phyloP scores from a whole-genome alignment of 2,888 invertebrate genomes.

The Eugnorisma glareosa region DNA sequence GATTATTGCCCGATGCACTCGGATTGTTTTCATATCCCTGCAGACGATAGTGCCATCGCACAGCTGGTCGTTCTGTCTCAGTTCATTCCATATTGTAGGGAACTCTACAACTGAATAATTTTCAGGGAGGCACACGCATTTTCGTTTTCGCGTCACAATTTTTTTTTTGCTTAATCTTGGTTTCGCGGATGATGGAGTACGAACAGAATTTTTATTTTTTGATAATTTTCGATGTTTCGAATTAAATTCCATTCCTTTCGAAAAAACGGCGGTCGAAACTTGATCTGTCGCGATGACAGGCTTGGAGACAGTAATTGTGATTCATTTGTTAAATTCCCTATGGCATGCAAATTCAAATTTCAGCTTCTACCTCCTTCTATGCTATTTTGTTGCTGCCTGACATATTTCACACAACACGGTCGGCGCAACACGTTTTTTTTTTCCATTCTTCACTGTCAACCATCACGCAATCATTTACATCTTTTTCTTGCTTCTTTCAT shows the following conservation, averaged over 20 bases:
- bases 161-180: conserved; percentile 86
- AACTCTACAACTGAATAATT: conserved; percentile 91
- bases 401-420: conserved; percentile 41
- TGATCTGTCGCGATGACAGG: conserved; percentile 88
- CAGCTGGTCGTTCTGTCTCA: conserved; percentile 92
- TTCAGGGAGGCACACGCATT: conserved; percentile 92
- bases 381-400: conserved; percentile 55
- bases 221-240: conserved; percentile 90
- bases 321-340: conserved; percentile 80
- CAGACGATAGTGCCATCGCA: conserved; percentile 93
- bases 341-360: conserved; percentile 67
- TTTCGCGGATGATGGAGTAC: conserved; percentile 85
- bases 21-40: conserved; percentile 91
- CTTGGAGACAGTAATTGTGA: conserved; percentile 73
- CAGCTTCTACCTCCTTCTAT: conserved; percentile 38
- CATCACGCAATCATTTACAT: too few species aligned
- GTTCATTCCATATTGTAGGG: conserved; percentile 92
- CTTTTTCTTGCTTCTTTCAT: too few species aligned
- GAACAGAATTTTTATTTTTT: conserved; percentile 89
- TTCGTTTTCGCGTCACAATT: conserved; percentile 86
- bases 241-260: conserved; percentile 90
- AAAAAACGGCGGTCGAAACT: conserved; percentile 90
- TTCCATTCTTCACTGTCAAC: too few species aligned
- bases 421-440: too few species aligned
- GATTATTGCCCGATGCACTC: conserved; percentile 93